Evolutionary conservation across 2,888 invertebrate genomes (phyloP), one percentile per base, ranked within the genome.

Genomic region (Cephus rjabovi): DNA sequence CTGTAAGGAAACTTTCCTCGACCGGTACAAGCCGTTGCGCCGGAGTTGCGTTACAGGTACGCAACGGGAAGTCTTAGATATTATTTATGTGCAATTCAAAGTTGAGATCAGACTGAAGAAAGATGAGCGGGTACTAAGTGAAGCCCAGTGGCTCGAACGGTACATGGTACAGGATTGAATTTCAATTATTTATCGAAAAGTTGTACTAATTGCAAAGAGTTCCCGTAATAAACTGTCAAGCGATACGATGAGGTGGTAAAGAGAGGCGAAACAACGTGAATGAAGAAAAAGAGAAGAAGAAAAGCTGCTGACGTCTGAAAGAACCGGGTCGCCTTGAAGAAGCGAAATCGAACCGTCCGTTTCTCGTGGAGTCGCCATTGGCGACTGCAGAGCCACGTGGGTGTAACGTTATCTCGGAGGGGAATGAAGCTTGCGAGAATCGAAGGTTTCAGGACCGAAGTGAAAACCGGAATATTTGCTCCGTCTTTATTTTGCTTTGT

Each of bases 131-230:
- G 4, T 34, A 12, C 2, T 4, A 3, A 71, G 71, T 12, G 11
- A 31, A 71, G 6, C 12, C 9, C 34, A 71, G 71, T 75, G 40
- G 75, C 40, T 30, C 35, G 30, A n/a, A 56, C 34, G 37, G 74
- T 11, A 23, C 1, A 9, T 1, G 12, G 12, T 34, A 6, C 75
- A 73, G 75, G 81, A 88, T 86, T 86, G 86, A 87, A 89, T 89
- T 88, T 88, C 87, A 88, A 87, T 89, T 87, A 87, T 89, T 88
- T 89, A 88, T 87, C 84, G 85, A 79, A 81, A 87, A 86, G 82
- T 81, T 80, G 78, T 31, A 31, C 83, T 86, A 87, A 86, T 86
- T 87, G 83, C 81, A 75, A 77, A 76, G 74, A 81, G 77, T 82
- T 87, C 81, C 82, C 80, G 80, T 81, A 86, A 86, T 83, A 86